Evolutionary conservation across 2,888 invertebrate species (phyloP), one percentile per base, ranked within the genome.

Genomic region (Apamea crenata): DNA sequence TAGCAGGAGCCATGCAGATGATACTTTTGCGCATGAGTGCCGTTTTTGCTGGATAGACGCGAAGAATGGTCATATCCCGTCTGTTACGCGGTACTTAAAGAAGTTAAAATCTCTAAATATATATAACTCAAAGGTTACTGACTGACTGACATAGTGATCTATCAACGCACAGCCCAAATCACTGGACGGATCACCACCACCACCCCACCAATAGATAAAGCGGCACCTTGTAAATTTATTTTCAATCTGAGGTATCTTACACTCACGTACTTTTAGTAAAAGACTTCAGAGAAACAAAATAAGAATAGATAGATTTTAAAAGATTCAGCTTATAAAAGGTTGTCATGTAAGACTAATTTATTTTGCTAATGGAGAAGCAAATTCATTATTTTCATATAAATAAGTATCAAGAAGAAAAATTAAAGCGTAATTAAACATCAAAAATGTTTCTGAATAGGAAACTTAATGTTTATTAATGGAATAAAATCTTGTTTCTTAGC

Each of bases 341-440:
- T 47, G 5, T 25, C 0, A 44, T 66, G 21, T 47, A 47, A 53
- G 18, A 67, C 44, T 32, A 40, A 63, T n/a, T 53, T 82, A 67
- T 71, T 77, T 67, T 76, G 21, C 32, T 83, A 78, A 83, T 83
- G 71, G 78, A 72, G 32, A 77, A 72, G 32, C n/a, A 32, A 53
- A 68, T 72, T 77, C 63, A 77, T 78, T 50, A 84, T 73, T 50
- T 53, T 25, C 29, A 36, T 59, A 14, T 50, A n/a, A 82, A 77
- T 4, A 47, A 29, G 29, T 8, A 66, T 59, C 8, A 56, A 47
- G 29, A 65, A 47, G 36, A 77, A 69, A 63, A 29, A 36, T 53
- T 14, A 36, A 21, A 50, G 16, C 14, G 2, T 66, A 66, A 77
- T 59, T 59, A 53, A 44, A 66, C 4, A 40, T 16, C 36, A 47